Conservation (phyloP, 2,113 vertebrate species). For the Platichthys stellatus region DNA sequence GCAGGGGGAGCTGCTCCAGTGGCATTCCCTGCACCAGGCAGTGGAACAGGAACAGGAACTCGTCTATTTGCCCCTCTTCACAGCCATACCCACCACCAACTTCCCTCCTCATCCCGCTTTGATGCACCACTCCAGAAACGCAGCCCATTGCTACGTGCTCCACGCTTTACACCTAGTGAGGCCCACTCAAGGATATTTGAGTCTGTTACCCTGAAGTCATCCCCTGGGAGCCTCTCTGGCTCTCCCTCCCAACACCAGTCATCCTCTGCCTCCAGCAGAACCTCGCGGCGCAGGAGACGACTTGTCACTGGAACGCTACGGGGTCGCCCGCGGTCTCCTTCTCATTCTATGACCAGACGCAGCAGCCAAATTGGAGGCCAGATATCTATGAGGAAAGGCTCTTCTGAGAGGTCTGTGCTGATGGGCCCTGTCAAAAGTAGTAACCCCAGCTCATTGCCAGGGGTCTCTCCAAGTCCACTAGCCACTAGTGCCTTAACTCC, state of each 20-base stretch:
- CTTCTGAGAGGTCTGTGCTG: constrained; percentile 80
- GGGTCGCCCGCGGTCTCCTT: constrained; percentile 90
- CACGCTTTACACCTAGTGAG: constrained; percentile 95
- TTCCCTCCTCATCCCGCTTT: constrained; percentile 84
- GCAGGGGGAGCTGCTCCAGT: constrained; percentile 74
- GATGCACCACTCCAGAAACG: constrained; percentile 90
- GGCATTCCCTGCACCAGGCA: constrained; percentile 79
- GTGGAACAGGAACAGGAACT: constrained; percentile 78
- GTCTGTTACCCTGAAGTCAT: constrained; percentile 89
- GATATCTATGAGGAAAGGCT: constrained; percentile 64
- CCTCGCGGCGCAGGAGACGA: constrained; percentile 84
- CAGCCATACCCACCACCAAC: constrained; percentile 79
- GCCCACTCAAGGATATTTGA: constrained; percentile 98
- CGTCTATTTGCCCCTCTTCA: constrained; percentile 90
- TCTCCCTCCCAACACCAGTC: constrained; percentile 84
- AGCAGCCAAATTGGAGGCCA: constrained; percentile 89
- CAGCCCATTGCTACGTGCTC: constrained; percentile 91
- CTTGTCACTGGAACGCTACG: constrained; percentile 84
- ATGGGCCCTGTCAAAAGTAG: constrained; percentile 72
- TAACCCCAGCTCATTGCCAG: constrained; percentile 86
- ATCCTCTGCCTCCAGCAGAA: constrained; percentile 77
- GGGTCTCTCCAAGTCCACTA: constrained; percentile 89
- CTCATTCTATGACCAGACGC: constrained; percentile 97
- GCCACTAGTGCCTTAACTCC: constrained; percentile 98
- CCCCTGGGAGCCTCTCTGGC: constrained; percentile 82